Evolutionary conservation across 2,888 invertebrate genomes (phyloP), one percentile per base, ranked within the genome.

Genomic region (Sthenelais limicola): DNA sequence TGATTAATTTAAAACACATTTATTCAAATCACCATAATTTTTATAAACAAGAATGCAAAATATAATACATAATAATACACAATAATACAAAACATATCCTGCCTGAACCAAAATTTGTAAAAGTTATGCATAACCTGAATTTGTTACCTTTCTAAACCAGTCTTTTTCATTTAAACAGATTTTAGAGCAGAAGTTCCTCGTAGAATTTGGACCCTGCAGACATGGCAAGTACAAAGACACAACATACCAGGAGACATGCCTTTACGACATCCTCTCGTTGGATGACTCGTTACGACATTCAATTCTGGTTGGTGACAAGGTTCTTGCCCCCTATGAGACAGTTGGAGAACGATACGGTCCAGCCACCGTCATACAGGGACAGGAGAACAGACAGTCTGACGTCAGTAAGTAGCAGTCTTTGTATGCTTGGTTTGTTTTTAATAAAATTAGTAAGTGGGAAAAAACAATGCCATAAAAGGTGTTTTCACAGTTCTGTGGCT

Each of bases 201-300:
- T 87, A 0, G 84, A 82, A 47, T 86, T 87, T 79, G 85, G 85
- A 28, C 86, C 86, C 1, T 83, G 83, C 74, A 83, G 84, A 58
- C 83, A 84, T 77, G 85, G 86, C 1, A 82, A 81, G 68, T 87
- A 80, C 75, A 80, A 74, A n/a, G 84, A 85, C 28, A 84, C 85
- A 0, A 77, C 78, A 0, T 87, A 87, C 75, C 86, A 88, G 77
- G 86, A 87, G 76, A 87, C 87, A 0, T 81, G 79, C 72, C 81
- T 87, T 3, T 82, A 81, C 78, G 87, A 88, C 78, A 85, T 88
- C 68, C 82, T 88, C 9, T 84, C 84, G 62, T 80, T 81, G 62
- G 79, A 77, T 5, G 87, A 88, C 78, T 86, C 87, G 7, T 77
- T 81, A 66, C 79, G 85, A 15, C 87, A 86, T 72, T 79, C 86